Evolutionary conservation across 2,797 vertebrate species (phyloP).

Genomic region (Chromobotia macracanthus): DNA sequence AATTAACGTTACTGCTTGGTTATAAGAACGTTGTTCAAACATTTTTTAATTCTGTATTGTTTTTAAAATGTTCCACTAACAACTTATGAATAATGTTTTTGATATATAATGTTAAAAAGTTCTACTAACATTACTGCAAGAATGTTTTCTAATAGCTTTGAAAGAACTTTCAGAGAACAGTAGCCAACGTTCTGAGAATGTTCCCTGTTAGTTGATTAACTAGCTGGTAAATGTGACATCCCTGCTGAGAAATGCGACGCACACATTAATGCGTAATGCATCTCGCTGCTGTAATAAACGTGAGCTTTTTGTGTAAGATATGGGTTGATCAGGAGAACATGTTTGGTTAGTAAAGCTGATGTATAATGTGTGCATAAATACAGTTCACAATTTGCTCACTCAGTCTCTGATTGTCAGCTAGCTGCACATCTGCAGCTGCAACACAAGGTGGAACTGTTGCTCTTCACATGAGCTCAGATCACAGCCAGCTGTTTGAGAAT

Average conservation of each 20-base stretch:
- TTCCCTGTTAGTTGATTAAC: too few species aligned
- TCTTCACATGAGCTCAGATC: slow-evolving; percentile 52
- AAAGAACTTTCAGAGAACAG: too few species aligned
- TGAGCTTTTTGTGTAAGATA: slow-evolving; percentile 58
- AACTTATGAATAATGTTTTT: too few species aligned
- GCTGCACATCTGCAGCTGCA: not conserved
- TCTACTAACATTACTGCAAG: too few species aligned
- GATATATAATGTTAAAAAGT: too few species aligned
- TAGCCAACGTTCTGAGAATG: too few species aligned
- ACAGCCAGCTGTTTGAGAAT: slow-evolving; percentile 54
- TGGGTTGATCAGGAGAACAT: slow-evolving; percentile 63
- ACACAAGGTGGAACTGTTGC: slow-evolving; percentile 79
- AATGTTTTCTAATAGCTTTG: too few species aligned
- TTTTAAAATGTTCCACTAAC: too few species aligned
- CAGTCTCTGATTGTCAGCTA: slow-evolving; percentile 7
- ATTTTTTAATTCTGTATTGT: too few species aligned
- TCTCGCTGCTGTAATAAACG: slow-evolving; percentile 54
- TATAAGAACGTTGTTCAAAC: too few species aligned
- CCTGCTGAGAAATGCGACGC: slow-evolving; percentile 34
- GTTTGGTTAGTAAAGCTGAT: slow-evolving; percentile 61
- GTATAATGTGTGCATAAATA: slow-evolving; percentile 69
- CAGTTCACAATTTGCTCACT: slow-evolving; percentile 55
- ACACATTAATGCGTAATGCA: slow-evolving; percentile 41
- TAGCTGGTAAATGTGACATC: too few species aligned
- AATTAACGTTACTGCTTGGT: too few species aligned